Conservation (phyloP, 2,113 vertebrate species). For the Trogon melanurus region DNA sequence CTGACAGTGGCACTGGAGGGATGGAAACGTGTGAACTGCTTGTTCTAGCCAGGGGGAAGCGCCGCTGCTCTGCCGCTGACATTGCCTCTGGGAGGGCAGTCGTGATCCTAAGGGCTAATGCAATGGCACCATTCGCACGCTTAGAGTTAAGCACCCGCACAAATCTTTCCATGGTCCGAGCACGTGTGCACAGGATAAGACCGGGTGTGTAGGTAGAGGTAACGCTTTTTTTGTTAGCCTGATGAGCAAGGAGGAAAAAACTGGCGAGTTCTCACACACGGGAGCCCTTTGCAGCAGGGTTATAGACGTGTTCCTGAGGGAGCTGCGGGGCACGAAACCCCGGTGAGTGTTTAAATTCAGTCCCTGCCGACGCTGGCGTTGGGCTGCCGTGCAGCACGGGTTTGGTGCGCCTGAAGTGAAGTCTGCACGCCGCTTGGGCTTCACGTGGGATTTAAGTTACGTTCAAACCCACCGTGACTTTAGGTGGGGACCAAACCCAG, state of each 20-base stretch:
- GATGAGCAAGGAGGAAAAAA: not conserved
- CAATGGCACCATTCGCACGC: not conserved
- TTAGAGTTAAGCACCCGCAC: not conserved
- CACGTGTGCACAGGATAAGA: not conserved
- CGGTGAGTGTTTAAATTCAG: too few relatives aligned
- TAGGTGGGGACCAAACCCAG: not conserved
- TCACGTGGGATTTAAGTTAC: not conserved
- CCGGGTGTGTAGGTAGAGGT: not conserved
- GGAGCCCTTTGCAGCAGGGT: not conserved
- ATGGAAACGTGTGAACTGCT: not conserved
- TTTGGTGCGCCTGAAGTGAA: not conserved
- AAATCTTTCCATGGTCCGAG: not conserved
- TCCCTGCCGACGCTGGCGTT: rapidly evolving
- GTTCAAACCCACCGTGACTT: not conserved
- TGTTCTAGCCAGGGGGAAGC: rapidly evolving
- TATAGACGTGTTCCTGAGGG: not conserved
- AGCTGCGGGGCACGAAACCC: rapidly evolving
- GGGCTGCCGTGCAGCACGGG: rapidly evolving
- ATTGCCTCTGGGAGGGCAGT: not conserved
- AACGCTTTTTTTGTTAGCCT: not conserved
- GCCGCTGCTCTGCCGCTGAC: not conserved
- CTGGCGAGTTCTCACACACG: not conserved
- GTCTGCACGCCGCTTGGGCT: not conserved
- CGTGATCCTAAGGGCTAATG: not conserved
- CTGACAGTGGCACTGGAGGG: not conserved